Percentiles rank a stretch among this genome's conserved stretches.
Conservation (phyloP, 2,113 vertebrate genomes). For the Oriolus oriolus region DNA sequence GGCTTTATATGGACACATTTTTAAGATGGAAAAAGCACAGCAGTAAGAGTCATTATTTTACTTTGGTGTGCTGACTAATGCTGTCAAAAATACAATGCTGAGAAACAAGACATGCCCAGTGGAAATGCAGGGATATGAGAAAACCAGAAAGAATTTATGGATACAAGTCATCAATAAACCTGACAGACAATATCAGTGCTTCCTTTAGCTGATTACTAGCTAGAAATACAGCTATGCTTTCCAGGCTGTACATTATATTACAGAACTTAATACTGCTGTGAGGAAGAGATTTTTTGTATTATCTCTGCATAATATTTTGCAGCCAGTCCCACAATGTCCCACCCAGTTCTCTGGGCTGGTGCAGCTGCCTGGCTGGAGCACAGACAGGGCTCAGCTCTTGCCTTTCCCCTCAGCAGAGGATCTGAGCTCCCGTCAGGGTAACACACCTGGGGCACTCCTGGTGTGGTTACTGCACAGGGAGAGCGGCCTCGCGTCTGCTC, state of each 20-base stretch:
- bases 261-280: background rate
- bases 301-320: background rate
- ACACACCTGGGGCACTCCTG: background rate
- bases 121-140: background rate
- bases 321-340: background rate
- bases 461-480: background rate
- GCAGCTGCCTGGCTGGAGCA: background rate
- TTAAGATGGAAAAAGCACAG: background rate
- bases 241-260: background rate
- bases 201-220: background rate
- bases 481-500: background rate
- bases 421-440: background rate
- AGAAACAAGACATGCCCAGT: background rate
- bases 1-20: background rate
- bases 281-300: background rate
- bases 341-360: background rate
- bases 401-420: background rate
- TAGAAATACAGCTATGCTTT: background rate
- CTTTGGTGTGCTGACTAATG: background rate
- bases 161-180: background rate
- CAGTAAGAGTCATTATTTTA: background rate
- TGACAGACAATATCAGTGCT: background rate
- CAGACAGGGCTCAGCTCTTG: fast-evolving
- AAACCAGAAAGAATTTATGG: background rate
- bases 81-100: background rate